Base-by-base conservation (phyloP, 2,888 invertebrate species). In the Meta bourneti region DNA sequence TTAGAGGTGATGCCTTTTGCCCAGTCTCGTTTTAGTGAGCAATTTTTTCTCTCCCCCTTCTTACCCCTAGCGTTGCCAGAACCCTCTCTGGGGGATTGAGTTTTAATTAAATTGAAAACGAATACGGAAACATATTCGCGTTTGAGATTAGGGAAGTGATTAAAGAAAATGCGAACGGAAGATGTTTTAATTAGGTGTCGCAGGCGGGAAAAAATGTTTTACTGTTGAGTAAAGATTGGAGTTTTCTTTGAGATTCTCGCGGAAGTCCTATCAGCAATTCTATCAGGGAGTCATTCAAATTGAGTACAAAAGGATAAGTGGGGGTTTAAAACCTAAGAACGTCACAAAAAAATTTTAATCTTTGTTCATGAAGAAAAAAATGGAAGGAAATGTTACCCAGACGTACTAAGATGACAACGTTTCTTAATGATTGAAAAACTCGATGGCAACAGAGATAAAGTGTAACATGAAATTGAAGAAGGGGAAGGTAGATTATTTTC, bases 41-140 rank as follows among this genome's bases (percentile, higher is more conserved):
- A 34, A 7, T 83, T 83, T 69, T 83, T 72, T 51, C 54, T 75
- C 49, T 16, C 34, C 34, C 34, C 34, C 34, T 4, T 34, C 20
- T 61, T 48, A 19, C 51, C 19, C 20, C 19, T 82, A 19, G 81
- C 20, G n/a, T 48, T 77, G 34, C n/a, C n/a, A 77, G 7, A 70
- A 51, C 80, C 49, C 75, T 49, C 16, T 49, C 16, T 9, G 13
- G 87, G 81, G 88, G 88, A 88, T 88, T 81, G 80, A 74, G 69
- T 88, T 88, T 88, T 88, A 88, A 88, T 88, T 88, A 88, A 88
- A 88, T 88, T 81, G 88, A 72, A 81, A 87, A 88, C 54, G 81
- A 75, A 88, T 75, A 81, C 81, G 74, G 88, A 88, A 87, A 88
- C 88, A 88, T 88, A 88, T 88, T 88, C 81, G 61, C 19, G 49